Conservation (phyloP, 2,888 invertebrate genomes). For the Maniola hyperantus region DNA sequence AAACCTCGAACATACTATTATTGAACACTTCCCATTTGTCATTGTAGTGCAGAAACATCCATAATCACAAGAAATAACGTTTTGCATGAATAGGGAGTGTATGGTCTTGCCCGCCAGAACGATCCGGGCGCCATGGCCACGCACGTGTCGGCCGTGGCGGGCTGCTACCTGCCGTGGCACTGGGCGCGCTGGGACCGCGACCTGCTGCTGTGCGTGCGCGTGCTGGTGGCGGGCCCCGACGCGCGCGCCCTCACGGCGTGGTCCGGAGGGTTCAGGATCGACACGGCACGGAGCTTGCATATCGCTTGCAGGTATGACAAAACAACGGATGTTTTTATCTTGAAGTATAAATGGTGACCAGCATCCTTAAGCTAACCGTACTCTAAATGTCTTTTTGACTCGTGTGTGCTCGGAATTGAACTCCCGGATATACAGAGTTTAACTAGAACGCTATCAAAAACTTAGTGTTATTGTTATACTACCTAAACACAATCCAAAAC, state of each 20-base stretch:
- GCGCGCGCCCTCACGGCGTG: slow-evolving; percentile 86
- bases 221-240: slow-evolving; percentile 77
- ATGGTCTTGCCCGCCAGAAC: slow-evolving; percentile 62
- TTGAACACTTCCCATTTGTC: too few species aligned
- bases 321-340: too few species aligned
- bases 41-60: neutral
- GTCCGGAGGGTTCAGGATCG: slow-evolving; percentile 96
- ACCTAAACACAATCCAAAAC: too few species aligned
- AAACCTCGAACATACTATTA: too few species aligned
- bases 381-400: too few species aligned
- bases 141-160: slow-evolving; percentile 91
- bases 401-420: too few species aligned
- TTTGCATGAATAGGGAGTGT: slow-evolving; percentile 3
- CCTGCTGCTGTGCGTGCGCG: slow-evolving; percentile 92
- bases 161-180: slow-evolving; percentile 97
- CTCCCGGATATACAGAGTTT: too few species aligned
- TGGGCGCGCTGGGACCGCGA: slow-evolving; percentile 97
- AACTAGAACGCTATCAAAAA: too few species aligned
- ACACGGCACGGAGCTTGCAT: slow-evolving; percentile 92
- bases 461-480: too few species aligned
- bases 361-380: too few species aligned
- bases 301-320: slow-evolving; percentile 88
- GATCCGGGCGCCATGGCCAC: slow-evolving; percentile 87
- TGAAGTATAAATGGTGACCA: too few species aligned
- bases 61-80: neutral